Conservation (phyloP, 2,797 vertebrate genomes). For the Neomorphus geoffroyi region DNA sequence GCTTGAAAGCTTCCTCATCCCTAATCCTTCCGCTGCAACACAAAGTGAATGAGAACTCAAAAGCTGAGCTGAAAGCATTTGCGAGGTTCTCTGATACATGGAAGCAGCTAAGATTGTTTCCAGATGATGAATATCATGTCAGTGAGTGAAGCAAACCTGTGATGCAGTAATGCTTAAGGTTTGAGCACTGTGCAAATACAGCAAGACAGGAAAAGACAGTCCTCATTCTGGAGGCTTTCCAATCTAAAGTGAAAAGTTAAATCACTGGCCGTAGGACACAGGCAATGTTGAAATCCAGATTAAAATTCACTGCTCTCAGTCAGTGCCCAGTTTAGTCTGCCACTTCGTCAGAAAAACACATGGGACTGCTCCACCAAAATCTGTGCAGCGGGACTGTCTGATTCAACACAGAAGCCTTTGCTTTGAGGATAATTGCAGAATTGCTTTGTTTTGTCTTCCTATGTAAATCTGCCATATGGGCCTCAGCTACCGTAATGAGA, state of each 20-base stretch:
- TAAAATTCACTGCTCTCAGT: neutral
- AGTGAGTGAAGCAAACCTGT: neutral
- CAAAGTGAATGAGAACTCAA: neutral
- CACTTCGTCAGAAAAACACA: conserved; percentile 1
- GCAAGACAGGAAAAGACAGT: neutral
- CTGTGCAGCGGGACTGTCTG: conserved; percentile 1
- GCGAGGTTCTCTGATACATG: neutral
- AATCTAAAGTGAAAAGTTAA: neutral
- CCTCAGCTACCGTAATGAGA: conserved; percentile 37
- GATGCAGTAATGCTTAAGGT: neutral
- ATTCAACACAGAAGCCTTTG: conserved; percentile 38
- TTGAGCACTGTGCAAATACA: neutral
- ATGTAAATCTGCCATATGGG: conserved; percentile 70
- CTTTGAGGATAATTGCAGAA: conserved; percentile 57
- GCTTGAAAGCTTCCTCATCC: neutral
- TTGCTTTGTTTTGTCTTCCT: conserved; percentile 59
- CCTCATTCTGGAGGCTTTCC: neutral
- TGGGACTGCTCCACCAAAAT: neutral
- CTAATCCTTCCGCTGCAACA: neutral
- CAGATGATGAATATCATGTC: rapidly evolving
- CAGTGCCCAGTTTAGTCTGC: neutral
- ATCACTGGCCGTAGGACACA: neutral
- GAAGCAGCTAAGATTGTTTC: neutral
- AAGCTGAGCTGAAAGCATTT: neutral
- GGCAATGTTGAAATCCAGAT: neutral